Conservation (phyloP, 1,140 invertebrate species). For the Bombus balteatus region DNA sequence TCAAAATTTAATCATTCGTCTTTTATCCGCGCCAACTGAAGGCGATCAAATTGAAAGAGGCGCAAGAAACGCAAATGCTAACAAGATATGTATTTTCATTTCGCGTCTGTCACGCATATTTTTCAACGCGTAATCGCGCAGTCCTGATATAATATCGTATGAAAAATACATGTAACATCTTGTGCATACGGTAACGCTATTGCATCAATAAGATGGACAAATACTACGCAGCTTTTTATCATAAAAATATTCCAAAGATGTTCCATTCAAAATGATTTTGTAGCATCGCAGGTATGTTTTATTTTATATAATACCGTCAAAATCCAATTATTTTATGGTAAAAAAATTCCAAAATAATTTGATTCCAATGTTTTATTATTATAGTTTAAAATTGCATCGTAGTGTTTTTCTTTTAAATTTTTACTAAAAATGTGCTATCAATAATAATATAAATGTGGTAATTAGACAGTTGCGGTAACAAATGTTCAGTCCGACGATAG, state of each 20-base stretch:
- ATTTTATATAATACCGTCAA: not conserved
- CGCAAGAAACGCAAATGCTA: no score
- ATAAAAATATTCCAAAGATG: not conserved
- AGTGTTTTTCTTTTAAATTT: not conserved
- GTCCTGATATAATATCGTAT: conserved; percentile 14
- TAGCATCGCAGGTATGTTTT: not conserved
- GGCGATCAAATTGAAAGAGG: not conserved
- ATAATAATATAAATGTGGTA: not conserved
- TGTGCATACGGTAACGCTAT: not conserved
- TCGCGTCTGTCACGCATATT: not conserved
- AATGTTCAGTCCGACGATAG: not conserved
- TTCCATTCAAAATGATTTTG: not conserved
- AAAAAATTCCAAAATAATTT: not conserved
- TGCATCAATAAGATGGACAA: not conserved
- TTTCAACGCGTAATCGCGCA: conserved; percentile 1
- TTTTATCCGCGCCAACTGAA: not conserved
- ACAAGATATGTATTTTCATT: not conserved
- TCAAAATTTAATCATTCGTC: not conserved
- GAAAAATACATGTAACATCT: not conserved
- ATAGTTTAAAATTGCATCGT: not conserved
- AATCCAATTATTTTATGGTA: not conserved
- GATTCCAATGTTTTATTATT: not conserved
- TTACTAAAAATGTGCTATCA: not conserved
- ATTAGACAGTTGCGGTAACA: not conserved
- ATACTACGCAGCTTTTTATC: not conserved